Percentiles rank a stretch among this genome's conserved stretches.
Conservation (phyloP, 2,888 invertebrate species). For the Dynastes grantii region DNA sequence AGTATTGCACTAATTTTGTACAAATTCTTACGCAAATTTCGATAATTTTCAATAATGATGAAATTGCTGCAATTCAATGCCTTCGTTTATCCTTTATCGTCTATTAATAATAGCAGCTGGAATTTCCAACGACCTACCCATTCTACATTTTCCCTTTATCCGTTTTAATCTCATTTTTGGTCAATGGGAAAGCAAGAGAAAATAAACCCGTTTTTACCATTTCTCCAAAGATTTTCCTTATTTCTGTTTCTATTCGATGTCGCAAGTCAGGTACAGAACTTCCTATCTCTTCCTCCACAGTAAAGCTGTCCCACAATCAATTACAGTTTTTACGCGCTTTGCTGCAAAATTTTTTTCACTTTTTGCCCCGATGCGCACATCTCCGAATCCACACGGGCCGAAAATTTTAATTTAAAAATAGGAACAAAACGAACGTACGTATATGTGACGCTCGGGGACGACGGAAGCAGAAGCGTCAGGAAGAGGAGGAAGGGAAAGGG, state of each 20-base stretch:
- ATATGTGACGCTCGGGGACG: constrained; percentile 10
- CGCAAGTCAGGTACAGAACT: background rate
- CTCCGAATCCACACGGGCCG: constrained; percentile 34
- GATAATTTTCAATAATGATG: too few species aligned
- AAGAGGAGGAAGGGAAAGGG: background rate
- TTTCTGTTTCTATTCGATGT: background rate
- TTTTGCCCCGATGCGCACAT: constrained; percentile 22
- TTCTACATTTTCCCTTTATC: too few species aligned
- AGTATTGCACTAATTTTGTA: too few species aligned
- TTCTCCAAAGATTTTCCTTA: background rate
- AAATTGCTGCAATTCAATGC: too few species aligned
- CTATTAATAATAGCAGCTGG: too few species aligned
- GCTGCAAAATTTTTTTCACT: constrained; percentile 26
- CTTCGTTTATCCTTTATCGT: too few species aligned
- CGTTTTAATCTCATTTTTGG: too few species aligned
- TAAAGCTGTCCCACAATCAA: constrained; percentile 42
- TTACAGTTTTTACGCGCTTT: constrained; percentile 37
- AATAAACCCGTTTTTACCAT: too few species aligned
- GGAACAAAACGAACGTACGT: constrained; percentile 18
- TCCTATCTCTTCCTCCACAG: background rate
- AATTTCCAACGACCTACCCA: too few species aligned
- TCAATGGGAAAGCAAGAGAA: too few species aligned
- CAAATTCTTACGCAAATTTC: too few species aligned
- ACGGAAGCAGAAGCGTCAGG: background rate
- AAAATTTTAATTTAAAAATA: constrained; percentile 48